Percentiles rank a stretch among this genome's conserved stretches.
These are phyloP conservation scores for Peromyscus eremicus DNA, from an alignment of 2,797 vertebrate species.

Conservation along the genomic window DNA sequence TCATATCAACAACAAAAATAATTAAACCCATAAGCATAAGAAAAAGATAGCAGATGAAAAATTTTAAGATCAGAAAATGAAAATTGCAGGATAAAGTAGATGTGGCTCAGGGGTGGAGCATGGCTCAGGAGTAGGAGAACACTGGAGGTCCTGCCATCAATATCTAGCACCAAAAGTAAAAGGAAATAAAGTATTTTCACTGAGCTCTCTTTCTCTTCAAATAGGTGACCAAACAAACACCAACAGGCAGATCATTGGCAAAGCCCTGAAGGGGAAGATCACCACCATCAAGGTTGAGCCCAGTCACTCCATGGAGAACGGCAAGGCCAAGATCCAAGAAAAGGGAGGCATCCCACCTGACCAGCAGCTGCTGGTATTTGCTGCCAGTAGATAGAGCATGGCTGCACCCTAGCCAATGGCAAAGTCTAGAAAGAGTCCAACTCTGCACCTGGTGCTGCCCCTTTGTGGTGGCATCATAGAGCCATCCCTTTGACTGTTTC, in stretches of 20 bases:
- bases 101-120: too few relatives aligned
- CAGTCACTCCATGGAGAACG: not conserved
- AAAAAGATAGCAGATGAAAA: too few relatives aligned
- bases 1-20: too few relatives aligned
- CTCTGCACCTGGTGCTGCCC: not conserved
- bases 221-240: too few relatives aligned
- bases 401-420: fast-evolving
- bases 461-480: not conserved
- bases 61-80: too few relatives aligned
- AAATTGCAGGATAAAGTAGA: too few relatives aligned
- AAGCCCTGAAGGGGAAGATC: not conserved
- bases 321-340: not conserved
- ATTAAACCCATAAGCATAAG: too few relatives aligned
- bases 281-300: not conserved
- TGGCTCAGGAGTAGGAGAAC: too few relatives aligned
- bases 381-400: fast-evolving
- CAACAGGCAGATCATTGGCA: not conserved
- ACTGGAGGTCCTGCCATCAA: too few relatives aligned
- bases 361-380: not conserved
- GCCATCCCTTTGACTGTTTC: not conserved
- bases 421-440: not conserved
- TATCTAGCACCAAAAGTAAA: too few relatives aligned
- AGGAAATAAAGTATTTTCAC: too few relatives aligned
- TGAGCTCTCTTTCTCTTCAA: not conserved
- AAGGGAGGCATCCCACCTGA: not conserved